Evolutionary conservation across 2,797 vertebrate species (phyloP).

Genomic region (Phrynocephalus guinanensis): DNA sequence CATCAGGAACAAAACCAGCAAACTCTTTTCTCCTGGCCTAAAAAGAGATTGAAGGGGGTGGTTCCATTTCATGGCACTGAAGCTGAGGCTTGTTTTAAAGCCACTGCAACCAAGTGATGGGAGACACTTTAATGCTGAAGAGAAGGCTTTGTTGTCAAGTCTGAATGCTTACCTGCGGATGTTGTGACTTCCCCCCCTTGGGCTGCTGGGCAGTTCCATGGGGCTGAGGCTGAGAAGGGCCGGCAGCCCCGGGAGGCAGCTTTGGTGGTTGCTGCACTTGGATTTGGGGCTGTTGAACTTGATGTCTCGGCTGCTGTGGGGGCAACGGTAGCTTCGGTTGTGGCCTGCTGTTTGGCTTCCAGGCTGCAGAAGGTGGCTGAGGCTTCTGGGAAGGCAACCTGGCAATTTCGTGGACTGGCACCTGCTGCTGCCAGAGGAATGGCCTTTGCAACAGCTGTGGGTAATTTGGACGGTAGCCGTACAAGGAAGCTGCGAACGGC

Average conservation of each 20-base stretch:
- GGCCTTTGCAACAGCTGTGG: slow-evolving; percentile 41
- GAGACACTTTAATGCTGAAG: neutral
- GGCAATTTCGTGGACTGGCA: slow-evolving; percentile 15
- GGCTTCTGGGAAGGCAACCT: slow-evolving; percentile 43
- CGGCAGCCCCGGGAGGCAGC: slow-evolving; percentile 29
- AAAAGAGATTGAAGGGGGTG: neutral
- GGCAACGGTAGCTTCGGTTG: slow-evolving; percentile 21
- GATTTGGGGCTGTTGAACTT: slow-evolving; percentile 43
- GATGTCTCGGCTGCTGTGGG: neutral
- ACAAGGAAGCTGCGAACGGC: slow-evolving; percentile 32
- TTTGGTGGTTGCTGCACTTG: slow-evolving; percentile 24
- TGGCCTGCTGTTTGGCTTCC: slow-evolving; percentile 44
- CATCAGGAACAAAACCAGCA: neutral
- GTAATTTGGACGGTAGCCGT: slow-evolving; percentile 43
- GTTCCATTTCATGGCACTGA: neutral
- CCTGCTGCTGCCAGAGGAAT: slow-evolving; percentile 30
- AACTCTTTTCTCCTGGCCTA: neutral
- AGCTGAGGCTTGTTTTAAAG: neutral
- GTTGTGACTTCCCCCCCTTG: neutral
- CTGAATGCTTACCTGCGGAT: slow-evolving; percentile 51
- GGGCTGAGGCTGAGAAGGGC: slow-evolving; percentile 37
- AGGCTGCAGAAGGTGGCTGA: slow-evolving; percentile 40
- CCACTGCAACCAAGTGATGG: neutral
- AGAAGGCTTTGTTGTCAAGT: neutral
- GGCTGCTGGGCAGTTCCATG: slow-evolving; percentile 25